These are phyloP conservation scores for Papilio elwesi DNA, from an alignment of 2,888 invertebrate species.

Conservation along the genomic window DNA sequence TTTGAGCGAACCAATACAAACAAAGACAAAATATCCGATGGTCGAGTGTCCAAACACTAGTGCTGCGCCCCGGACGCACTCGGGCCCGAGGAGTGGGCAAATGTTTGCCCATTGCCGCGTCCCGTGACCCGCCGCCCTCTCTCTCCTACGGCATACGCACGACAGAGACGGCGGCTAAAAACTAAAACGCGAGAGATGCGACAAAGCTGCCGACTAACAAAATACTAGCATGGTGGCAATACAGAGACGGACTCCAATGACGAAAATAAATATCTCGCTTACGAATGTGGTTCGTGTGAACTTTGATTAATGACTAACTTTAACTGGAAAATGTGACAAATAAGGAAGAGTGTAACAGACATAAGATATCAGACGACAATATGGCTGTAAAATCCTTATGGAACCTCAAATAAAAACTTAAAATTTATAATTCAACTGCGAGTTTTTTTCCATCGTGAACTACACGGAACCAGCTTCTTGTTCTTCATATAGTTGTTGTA, in stretches of 20 bases:
- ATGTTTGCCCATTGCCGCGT: conserved; percentile 68
- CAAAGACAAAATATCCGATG: conserved; percentile 55
- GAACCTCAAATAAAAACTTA: too few species aligned
- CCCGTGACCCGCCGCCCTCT: conserved; percentile 60
- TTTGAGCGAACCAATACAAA: conserved; percentile 48
- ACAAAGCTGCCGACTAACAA: conserved; percentile 82
- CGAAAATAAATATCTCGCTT: background rate
- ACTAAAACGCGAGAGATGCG: conserved; percentile 57
- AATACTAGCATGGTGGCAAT: conserved; percentile 82
- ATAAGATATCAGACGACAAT: too few species aligned
- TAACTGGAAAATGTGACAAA: too few species aligned
- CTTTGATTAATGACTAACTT: background rate
- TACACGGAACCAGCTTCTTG: too few species aligned
- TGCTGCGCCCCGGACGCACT: conserved; percentile 48
- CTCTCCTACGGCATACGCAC: conserved; percentile 48
- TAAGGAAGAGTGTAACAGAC: too few species aligned
- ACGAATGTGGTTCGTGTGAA: background rate
- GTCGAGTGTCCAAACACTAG: conserved; percentile 57
- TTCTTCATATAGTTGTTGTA: too few species aligned
- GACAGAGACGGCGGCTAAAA: conserved; percentile 53
- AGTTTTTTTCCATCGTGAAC: too few species aligned
- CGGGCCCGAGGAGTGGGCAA: conserved; percentile 79
- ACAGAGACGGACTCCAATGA: conserved; percentile 59
- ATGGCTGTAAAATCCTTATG: too few species aligned
- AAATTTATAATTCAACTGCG: too few species aligned